Evolutionary conservation across 2,888 invertebrate genomes (phyloP).

Genomic region (Oxyteleia sp.): DNA sequence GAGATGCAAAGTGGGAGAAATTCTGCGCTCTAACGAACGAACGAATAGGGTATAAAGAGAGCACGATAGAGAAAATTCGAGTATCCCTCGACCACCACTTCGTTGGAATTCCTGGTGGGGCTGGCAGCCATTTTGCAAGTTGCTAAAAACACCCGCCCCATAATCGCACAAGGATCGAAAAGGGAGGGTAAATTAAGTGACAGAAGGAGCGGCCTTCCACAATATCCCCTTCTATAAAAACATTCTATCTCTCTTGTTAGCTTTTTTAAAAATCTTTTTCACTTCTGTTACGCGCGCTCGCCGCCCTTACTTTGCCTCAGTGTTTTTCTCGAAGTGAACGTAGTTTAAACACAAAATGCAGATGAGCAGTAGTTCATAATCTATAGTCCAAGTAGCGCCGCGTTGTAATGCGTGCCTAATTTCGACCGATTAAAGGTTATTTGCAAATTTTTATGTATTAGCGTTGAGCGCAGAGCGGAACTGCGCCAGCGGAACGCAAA

Average conservation of each 20-base stretch:
- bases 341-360: constrained; percentile 74
- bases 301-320: constrained; percentile 71
- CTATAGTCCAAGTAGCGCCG: constrained; percentile 56
- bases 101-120: constrained; percentile 81
- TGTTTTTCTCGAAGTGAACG: constrained; percentile 73
- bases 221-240: constrained; percentile 76
- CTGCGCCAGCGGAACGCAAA: constrained; percentile 28
- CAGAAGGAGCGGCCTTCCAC: constrained; percentile 75
- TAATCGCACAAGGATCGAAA: constrained; percentile 80
- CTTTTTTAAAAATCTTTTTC: constrained; percentile 75
- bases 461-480: constrained; percentile 31
- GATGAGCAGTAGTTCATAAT: constrained; percentile 74
- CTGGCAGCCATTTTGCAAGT: constrained; percentile 87
- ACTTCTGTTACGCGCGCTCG: constrained; percentile 68
- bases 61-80: constrained; percentile 87
- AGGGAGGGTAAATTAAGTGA: constrained; percentile 75
- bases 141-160: constrained; percentile 87
- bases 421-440: constrained; percentile 66
- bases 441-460: constrained; percentile 62
- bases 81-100: constrained; percentile 80
- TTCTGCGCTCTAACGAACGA: constrained; percentile 78
- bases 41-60: constrained; percentile 86
- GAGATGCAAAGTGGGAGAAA: constrained; percentile 68
- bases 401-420: constrained; percentile 60
- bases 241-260: constrained; percentile 75